Conservation (phyloP, 2,797 vertebrate genomes). For the Acanthurus tractus region DNA sequence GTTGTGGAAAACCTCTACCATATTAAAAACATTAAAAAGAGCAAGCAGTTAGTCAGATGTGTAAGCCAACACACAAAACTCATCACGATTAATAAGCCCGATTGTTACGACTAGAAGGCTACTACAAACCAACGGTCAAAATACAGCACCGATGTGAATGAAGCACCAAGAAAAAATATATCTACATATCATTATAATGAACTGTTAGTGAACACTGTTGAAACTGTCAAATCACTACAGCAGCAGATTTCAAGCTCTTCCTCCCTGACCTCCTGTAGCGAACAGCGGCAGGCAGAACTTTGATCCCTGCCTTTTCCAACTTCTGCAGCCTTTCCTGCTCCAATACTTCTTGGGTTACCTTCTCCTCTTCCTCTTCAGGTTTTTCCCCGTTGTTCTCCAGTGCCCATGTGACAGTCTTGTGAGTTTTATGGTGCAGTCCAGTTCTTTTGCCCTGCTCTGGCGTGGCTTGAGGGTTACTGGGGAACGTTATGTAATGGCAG, state of each 20-base stretch:
- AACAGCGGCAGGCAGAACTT: constrained; percentile 88
- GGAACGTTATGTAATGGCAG: constrained; percentile 35
- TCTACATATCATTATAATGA: constrained; percentile 7
- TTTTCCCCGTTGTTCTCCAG: constrained; percentile 64
- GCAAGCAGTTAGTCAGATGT: constrained; percentile 36
- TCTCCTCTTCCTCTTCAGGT: constrained; percentile 74
- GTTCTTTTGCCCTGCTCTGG: constrained; percentile 64
- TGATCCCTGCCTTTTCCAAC: constrained; percentile 93
- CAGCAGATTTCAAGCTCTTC: constrained; percentile 38
- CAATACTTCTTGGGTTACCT: constrained; percentile 70
- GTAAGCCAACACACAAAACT: neutral
- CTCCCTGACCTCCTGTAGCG: constrained; percentile 93
- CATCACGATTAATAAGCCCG: neutral
- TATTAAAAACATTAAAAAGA: neutral
- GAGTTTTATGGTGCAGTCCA: constrained; percentile 57
- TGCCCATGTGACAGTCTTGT: constrained; percentile 83
- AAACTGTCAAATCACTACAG: constrained; percentile 27
- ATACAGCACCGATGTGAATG: constrained; percentile 17
- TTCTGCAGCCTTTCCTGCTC: constrained; percentile 87
- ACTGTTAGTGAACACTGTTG: constrained; percentile 50
- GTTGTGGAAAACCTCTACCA: too few relatives aligned
- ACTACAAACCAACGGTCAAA: constrained; percentile 5
- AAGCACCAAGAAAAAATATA: neutral
- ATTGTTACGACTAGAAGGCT: neutral
- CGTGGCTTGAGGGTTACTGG: constrained; percentile 61